Evolutionary conservation across 35 echinoderm and acorn worm species (phyloP), one percentile per base, ranked within the genome.

Genomic region (Amphiura filiformis): DNA sequence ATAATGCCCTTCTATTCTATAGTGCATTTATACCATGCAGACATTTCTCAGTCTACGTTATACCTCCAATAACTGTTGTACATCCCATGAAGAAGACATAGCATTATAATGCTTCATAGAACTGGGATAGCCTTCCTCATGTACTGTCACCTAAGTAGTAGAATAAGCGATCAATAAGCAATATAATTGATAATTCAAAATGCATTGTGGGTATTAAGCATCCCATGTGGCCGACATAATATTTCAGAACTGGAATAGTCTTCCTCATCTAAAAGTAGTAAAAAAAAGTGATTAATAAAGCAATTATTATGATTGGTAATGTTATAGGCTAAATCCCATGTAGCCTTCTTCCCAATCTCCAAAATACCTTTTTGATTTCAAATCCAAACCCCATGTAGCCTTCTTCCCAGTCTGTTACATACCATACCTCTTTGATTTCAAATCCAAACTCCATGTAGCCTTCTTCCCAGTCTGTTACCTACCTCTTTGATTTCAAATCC

Each of bases 41-140:
- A 70, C 61, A 18, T 26, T 70, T 15, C 15, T 17, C 36, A 26
- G 36, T 41, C 39, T 1, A 28, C 31, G 0, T 37, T 47, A 80
- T 81, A 95, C 93, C 89, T 90, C 88, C 75, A 95, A 52, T 5
- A 95, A 85, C 56, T 91, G 84, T 47, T 90, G 91, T 38, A 97
- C 94, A 37, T 93, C 91, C 94, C 94, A 97, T 13, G 56, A 61
- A 1, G 78, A 28, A 31, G 36, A 57, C 15, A 52, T 39, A 31
- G 47, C 64, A 70, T 95, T 95, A 41, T 95, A 95, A 82, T 95
- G 86, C 20, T 88, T 39, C 13, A 26, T 20, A 0, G 26, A 35
- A 13, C 34, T 20, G 13, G 38, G 38, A 23, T 65, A 84, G 20
- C 86, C 13, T 37, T 56, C 22, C 39, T 91, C 82, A 76, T 95